These are phyloP conservation scores for Scaptomyza polygonia DNA, from an alignment of 2,888 invertebrate species.

Conservation along the genomic window DNA sequence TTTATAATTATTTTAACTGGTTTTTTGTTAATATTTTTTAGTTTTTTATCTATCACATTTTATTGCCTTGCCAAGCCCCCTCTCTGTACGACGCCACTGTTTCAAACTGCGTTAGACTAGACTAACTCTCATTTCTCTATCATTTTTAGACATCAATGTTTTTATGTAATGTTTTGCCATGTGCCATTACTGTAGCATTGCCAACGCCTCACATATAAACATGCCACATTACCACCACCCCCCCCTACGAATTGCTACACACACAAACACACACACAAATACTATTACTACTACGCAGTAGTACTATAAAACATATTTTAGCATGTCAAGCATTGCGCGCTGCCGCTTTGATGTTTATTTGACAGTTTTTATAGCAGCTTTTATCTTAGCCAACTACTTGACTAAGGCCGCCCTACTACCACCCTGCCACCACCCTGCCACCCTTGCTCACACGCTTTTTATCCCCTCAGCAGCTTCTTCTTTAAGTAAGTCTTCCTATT, in stretches of 20 bases:
- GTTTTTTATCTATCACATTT: neutral
- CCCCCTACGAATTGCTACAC: conserved; percentile 7
- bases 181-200: conserved; percentile 77
- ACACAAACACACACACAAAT: conserved; percentile 39
- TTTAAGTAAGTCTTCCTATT: conserved; percentile 58
- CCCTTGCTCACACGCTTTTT: neutral
- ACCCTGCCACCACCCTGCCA: neutral
- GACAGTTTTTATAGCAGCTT: conserved; percentile 82
- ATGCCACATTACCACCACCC: conserved; percentile 41
- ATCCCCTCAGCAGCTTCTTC: conserved; percentile 37
- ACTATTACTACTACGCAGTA: conserved; percentile 60
- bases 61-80: no score
- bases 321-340: conserved; percentile 81
- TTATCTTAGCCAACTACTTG: conserved; percentile 76
- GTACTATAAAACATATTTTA: conserved; percentile 79
- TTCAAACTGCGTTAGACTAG: conserved; percentile 5
- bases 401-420: conserved; percentile 34
- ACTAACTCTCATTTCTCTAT: conserved; percentile 44
- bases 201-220: conserved; percentile 61
- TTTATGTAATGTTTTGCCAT: conserved; percentile 65
- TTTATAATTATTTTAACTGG: no score
- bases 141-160: conserved; percentile 73
- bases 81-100: conserved; percentile 34
- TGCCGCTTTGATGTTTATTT: conserved; percentile 82
- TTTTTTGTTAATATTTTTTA: neutral